Evolutionary conservation across 2,888 invertebrate genomes (phyloP).

Genomic region (Drosophila mulleri): DNA sequence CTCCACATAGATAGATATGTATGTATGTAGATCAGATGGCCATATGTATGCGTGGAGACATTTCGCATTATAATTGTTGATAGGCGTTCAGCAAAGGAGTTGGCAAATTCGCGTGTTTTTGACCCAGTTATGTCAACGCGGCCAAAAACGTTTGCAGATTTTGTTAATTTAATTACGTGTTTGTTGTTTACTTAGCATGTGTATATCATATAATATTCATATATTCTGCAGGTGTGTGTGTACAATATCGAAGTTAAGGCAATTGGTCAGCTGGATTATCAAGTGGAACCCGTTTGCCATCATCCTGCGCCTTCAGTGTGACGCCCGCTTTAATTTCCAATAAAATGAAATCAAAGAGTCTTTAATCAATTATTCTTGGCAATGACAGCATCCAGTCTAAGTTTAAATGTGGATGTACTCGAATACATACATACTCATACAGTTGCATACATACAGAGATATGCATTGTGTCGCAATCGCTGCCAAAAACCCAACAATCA

Average conservation of each 20-base stretch:
- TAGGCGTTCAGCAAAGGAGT: conserved; percentile 45
- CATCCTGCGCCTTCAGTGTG: conserved; percentile 3
- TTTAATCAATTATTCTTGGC: conserved; percentile 50
- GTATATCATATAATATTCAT: conserved; percentile 1
- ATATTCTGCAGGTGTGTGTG: too few species aligned
- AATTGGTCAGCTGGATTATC: neutral
- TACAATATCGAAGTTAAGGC: neutral
- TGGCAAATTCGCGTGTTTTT: conserved; percentile 55
- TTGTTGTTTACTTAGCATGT: neutral
- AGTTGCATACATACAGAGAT: conserved; percentile 10
- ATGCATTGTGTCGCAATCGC: conserved; percentile 53
- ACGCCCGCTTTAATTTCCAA: conserved; percentile 3
- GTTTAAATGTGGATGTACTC: neutral
- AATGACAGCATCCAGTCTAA: conserved; percentile 41
- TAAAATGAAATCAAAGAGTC: conserved; percentile 14
- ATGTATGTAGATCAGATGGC: conserved; percentile 3
- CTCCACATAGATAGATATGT: conserved; percentile 11
- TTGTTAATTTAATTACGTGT: conserved; percentile 21
- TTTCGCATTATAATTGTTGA: conserved; percentile 28
- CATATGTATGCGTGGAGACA: conserved; percentile 12
- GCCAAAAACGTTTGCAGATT: conserved; percentile 26
- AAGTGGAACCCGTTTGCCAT: conserved; percentile 15
- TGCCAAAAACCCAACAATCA: conserved; percentile 36
- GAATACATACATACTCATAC: neutral
- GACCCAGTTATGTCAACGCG: conserved; percentile 54